Conservation (phyloP, 2,797 vertebrate species). For the Percopsis omiscomaycus region DNA sequence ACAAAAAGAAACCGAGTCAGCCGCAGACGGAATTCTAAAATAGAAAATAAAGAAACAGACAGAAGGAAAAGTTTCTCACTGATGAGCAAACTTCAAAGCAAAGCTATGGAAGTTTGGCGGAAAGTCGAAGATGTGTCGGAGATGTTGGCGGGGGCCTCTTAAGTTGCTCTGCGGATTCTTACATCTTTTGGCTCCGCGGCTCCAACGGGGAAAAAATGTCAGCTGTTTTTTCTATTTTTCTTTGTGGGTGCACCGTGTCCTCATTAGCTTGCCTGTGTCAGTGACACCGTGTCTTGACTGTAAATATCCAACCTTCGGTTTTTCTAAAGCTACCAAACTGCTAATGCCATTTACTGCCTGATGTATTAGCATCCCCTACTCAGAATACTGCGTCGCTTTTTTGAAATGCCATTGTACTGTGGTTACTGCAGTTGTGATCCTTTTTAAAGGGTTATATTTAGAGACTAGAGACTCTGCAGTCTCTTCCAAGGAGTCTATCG, state of each 20-base stretch:
- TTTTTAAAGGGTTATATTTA: neutral
- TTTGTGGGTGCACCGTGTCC: conserved; percentile 31
- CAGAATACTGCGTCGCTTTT: conserved; percentile 22
- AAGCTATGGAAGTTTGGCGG: conserved; percentile 53
- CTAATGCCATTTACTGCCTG: conserved; percentile 16
- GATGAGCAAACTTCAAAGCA: conserved; percentile 54
- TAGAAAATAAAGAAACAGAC: no score
- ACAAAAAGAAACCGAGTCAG: conserved; percentile 34
- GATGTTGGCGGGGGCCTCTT: conserved; percentile 33
- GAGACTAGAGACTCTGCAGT: neutral
- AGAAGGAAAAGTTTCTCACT: conserved; percentile 23
- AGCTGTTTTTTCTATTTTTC: conserved; percentile 36
- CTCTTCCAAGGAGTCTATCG: neutral
- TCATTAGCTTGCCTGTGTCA: conserved; percentile 53
- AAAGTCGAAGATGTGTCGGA: conserved; percentile 11
- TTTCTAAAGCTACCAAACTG: conserved; percentile 45
- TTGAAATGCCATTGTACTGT: neutral
- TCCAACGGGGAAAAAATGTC: conserved; percentile 43
- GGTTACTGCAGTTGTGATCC: neutral
- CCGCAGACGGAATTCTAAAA: conserved; percentile 32
- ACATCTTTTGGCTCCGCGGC: conserved; percentile 53
- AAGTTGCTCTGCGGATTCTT: conserved; percentile 38
- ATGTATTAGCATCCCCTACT: conserved; percentile 3
- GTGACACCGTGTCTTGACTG: neutral
- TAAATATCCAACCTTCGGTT: conserved; percentile 33